These are phyloP conservation scores for Acestrorhynchus altus DNA, from an alignment of 2,797 vertebrate species.

Conservation along the genomic window DNA sequence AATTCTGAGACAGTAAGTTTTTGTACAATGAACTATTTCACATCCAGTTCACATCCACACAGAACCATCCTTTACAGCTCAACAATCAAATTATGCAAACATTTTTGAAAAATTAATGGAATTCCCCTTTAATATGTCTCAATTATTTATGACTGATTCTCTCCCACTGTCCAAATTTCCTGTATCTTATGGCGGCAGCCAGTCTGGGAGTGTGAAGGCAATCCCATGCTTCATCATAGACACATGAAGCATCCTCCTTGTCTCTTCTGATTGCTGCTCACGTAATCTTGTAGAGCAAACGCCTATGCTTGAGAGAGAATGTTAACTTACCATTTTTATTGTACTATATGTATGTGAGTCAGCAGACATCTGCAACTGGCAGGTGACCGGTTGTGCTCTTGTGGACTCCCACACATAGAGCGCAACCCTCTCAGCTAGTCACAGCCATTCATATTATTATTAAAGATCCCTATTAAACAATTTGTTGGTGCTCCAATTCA, in stretches of 20 bases:
- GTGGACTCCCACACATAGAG: background rate
- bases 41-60: too few species aligned
- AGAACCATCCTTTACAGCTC: too few species aligned
- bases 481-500: constrained; percentile 25
- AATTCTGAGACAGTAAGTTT: too few species aligned
- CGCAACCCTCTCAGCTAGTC: background rate
- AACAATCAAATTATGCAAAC: too few species aligned
- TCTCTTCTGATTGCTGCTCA: constrained; percentile 1
- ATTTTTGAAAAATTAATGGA: too few species aligned
- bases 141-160: background rate
- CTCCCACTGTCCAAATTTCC: background rate
- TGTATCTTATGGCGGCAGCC: background rate
- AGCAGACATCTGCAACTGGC: background rate
- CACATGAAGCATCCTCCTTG: background rate
- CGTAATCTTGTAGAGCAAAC: background rate
- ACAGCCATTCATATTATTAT: constrained; percentile 31
- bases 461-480: constrained; percentile 19
- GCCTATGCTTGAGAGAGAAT: background rate
- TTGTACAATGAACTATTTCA: too few species aligned
- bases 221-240: background rate
- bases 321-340: background rate
- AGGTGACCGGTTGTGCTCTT: background rate
- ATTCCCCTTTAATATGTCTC: too few species aligned
- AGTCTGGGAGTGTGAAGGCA: background rate
- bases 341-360: background rate